Base-by-base conservation (phyloP, 2,888 invertebrate genomes). In the Trachelus troglodyta region DNA sequence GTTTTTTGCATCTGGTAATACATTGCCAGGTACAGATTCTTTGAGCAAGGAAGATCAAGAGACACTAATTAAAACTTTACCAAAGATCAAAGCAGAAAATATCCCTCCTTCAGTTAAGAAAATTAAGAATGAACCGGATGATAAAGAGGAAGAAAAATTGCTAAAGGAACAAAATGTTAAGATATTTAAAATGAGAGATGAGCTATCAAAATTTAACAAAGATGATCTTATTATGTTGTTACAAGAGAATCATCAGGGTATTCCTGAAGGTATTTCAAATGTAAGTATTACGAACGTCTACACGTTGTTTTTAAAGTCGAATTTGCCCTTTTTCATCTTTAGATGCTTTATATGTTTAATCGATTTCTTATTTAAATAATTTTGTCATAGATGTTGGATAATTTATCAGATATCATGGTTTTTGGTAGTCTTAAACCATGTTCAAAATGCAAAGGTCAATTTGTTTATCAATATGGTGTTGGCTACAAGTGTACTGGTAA, bases 401-500 rank as follows among this genome's bases (percentile, higher is more conserved):
- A 93, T 76, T 90, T 98, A 9, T 94, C 96, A 12, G 99, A 99
- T 91, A 93, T 95, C 56, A 95, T 99, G 94, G 94, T 95, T 0
- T 99, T 99, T 92, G 99, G 99, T 40, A 94, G 95, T 3, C 92
- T 98, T 4, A 91, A 94, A 80, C 94, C 94, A 0, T 99, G 99
- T 87, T 90, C 94, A 0, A 95, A 96, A 85, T 99, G 99, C 89
- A 94, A 94, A 76, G 97, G 97, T 0, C 96, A 97, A 87, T 93
- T 96, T 33, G 92, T 94, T 69, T 94, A 95, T 85, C 93, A 93
- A 82, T 92, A 92, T 78, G 95, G 96, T 37, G 93, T 94, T 79
- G 96, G 97, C 6, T 99, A 99, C 90, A 93, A 94, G 81, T 99
- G 99, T 90, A 94, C 94, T 81, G 98, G 98, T 87, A 93, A 95